Percentiles rank a stretch among this genome's conserved stretches.
Conservation (phyloP, 2,888 invertebrate genomes). For the Dichetophora obliterata region DNA sequence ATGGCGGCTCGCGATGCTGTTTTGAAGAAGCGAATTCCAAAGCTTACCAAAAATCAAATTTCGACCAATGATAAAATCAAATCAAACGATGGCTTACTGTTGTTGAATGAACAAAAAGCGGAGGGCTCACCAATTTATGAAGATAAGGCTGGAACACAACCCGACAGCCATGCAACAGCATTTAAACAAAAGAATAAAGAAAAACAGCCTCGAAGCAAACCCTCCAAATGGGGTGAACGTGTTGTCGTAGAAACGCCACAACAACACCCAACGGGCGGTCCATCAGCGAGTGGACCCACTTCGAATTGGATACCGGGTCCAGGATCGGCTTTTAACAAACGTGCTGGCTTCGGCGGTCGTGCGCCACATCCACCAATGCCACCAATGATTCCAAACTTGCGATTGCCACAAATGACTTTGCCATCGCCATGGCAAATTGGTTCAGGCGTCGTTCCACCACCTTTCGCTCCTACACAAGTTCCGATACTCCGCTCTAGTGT, state of each 20-base stretch:
- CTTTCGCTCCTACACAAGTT: slow-evolving; percentile 21
- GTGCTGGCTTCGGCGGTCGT: slow-evolving; percentile 50
- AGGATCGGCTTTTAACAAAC: slow-evolving; percentile 40
- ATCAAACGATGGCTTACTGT: slow-evolving; percentile 49
- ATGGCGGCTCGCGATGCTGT: slow-evolving; percentile 70
- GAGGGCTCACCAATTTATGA: slow-evolving; percentile 54
- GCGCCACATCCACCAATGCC: slow-evolving; percentile 45
- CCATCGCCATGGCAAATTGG: slow-evolving; percentile 58
- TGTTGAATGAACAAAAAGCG: slow-evolving; percentile 45
- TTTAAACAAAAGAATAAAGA: slow-evolving; percentile 41
- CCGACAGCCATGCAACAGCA: slow-evolving; percentile 44
- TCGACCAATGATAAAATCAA: slow-evolving; percentile 53
- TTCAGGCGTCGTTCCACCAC: slow-evolving; percentile 32
- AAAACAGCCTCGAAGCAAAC: slow-evolving; percentile 58
- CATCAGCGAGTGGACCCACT: slow-evolving; percentile 48
- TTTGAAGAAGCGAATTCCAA: slow-evolving; percentile 69
- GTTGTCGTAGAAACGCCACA: slow-evolving; percentile 46
- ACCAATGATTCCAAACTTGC: slow-evolving; percentile 38
- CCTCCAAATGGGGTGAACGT: slow-evolving; percentile 65
- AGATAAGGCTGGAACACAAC: slow-evolving; percentile 47
- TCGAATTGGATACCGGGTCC: not conserved
- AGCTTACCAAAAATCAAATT: slow-evolving; percentile 54
- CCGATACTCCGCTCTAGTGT: slow-evolving; percentile 41
- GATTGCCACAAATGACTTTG: slow-evolving; percentile 40
- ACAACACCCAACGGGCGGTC: slow-evolving; percentile 40